Evolutionary conservation across 2,888 invertebrate genomes (phyloP).

Genomic region (Hemithea aestivaria): DNA sequence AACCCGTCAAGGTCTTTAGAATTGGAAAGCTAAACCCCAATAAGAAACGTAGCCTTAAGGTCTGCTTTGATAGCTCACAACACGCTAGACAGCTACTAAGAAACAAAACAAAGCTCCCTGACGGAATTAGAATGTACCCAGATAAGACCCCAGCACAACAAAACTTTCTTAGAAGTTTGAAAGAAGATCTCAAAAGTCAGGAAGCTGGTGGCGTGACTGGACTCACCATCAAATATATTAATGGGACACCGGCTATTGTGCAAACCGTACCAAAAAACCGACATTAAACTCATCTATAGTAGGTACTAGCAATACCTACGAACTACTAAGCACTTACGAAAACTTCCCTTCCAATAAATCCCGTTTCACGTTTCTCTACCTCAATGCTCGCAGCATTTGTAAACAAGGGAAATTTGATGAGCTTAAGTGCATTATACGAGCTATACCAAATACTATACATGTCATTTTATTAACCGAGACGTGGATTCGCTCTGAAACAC

Average conservation of each 20-base stretch:
- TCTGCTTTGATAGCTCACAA: constrained; percentile 15
- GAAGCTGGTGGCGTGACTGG: not conserved
- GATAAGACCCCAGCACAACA: too few species aligned
- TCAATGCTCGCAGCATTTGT: too few species aligned
- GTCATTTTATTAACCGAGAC: too few species aligned
- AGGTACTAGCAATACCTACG: not conserved
- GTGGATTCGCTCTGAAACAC: too few species aligned
- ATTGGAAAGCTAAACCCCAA: constrained; percentile 24
- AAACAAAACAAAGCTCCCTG: constrained; percentile 19
- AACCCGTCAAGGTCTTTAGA: constrained; percentile 13
- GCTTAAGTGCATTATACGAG: too few species aligned
- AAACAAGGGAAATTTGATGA: too few species aligned
- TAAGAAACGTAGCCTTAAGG: constrained; percentile 24
- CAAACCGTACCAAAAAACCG: not conserved
- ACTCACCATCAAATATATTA: not conserved
- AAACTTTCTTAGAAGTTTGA: too few species aligned
- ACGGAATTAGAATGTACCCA: too few species aligned
- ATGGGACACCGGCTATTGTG: not conserved
- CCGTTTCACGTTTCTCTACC: too few species aligned
- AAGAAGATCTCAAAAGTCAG: not conserved
- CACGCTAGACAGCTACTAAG: constrained; percentile 17
- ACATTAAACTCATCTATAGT: not conserved
- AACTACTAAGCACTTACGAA: not conserved
- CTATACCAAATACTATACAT: too few species aligned
- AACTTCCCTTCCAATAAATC: too few species aligned